Conservation (phyloP, 2,888 invertebrate species). For the Drosophila niveifrons region DNA sequence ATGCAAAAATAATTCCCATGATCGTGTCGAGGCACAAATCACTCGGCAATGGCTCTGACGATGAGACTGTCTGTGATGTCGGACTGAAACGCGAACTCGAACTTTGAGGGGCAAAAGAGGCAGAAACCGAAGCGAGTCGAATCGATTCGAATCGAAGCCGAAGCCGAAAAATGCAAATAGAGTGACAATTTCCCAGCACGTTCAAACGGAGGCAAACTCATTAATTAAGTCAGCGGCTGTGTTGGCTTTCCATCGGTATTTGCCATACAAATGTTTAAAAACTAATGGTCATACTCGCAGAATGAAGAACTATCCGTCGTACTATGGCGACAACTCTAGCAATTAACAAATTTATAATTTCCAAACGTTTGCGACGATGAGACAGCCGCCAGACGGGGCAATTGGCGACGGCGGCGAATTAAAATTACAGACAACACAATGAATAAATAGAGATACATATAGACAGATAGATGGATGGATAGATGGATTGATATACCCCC, state of each 20-base stretch:
- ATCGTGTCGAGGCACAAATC: constrained; percentile 66
- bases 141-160: constrained; percentile 33
- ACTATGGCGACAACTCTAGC: constrained; percentile 46
- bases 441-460: constrained; percentile 20
- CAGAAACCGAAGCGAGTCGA: constrained; percentile 25
- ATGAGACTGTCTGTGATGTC: background rate
- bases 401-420: constrained; percentile 72
- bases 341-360: constrained; percentile 72
- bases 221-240: constrained; percentile 71
- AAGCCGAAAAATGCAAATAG: constrained; percentile 69
- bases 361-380: constrained; percentile 41
- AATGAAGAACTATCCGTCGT: constrained; percentile 29
- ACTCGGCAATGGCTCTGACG: constrained; percentile 27
- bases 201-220: constrained; percentile 71
- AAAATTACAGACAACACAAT: constrained; percentile 71
- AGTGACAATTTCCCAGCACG: constrained; percentile 78
- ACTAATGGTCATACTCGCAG: constrained; percentile 35
- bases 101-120: constrained; percentile 1
- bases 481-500: constrained; percentile 41
- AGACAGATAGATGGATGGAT: constrained; percentile 25
- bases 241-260: constrained; percentile 37
- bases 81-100: background rate
- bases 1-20: constrained; percentile 80
- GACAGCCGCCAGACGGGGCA: constrained; percentile 25
- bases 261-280: constrained; percentile 42